These are phyloP conservation scores for Centroberyx gerrardi DNA, from an alignment of 2,797 vertebrate genomes.

Conservation along the genomic window DNA sequence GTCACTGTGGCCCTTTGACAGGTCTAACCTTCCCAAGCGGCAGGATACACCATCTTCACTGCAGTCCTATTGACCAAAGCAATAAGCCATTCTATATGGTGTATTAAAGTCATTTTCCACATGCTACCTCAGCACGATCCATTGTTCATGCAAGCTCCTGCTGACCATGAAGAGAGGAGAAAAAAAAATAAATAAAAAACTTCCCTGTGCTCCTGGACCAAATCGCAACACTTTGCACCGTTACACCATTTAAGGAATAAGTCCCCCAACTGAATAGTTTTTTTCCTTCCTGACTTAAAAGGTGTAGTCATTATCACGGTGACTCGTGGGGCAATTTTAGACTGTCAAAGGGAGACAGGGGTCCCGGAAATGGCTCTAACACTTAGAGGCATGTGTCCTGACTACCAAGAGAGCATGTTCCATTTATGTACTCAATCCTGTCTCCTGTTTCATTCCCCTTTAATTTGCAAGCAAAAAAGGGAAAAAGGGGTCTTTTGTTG, in stretches of 20 bases:
- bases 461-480: slow-evolving; percentile 82
- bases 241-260: slow-evolving; percentile 92
- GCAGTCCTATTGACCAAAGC: slow-evolving; percentile 99
- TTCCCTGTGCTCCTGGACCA: slow-evolving; percentile 84
- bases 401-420: slow-evolving; percentile 87
- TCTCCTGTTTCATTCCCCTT: slow-evolving; percentile 65
- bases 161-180: slow-evolving; percentile 90
- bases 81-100: slow-evolving; percentile 99
- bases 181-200: slow-evolving; percentile 29
- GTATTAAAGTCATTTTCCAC: slow-evolving; percentile 99
- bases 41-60: slow-evolving; percentile 95
- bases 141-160: slow-evolving; percentile 99
- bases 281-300: slow-evolving; percentile 88
- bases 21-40: slow-evolving; percentile 98
- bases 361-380: slow-evolving; percentile 85
- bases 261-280: slow-evolving; percentile 82
- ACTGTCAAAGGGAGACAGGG: slow-evolving; percentile 85
- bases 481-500: slow-evolving; percentile 85
- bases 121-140: slow-evolving; percentile 99
- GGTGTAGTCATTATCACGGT: slow-evolving; percentile 90
- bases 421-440: slow-evolving; percentile 70
- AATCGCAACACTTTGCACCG: slow-evolving; percentile 94
- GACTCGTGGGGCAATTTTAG: slow-evolving; percentile 89
- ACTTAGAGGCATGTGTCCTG: slow-evolving; percentile 89
- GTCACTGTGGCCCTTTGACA: slow-evolving; percentile 94